Evolutionary conservation across 2,797 vertebrate species (phyloP).

Genomic region (Parauchenoglanis ngamensis): DNA sequence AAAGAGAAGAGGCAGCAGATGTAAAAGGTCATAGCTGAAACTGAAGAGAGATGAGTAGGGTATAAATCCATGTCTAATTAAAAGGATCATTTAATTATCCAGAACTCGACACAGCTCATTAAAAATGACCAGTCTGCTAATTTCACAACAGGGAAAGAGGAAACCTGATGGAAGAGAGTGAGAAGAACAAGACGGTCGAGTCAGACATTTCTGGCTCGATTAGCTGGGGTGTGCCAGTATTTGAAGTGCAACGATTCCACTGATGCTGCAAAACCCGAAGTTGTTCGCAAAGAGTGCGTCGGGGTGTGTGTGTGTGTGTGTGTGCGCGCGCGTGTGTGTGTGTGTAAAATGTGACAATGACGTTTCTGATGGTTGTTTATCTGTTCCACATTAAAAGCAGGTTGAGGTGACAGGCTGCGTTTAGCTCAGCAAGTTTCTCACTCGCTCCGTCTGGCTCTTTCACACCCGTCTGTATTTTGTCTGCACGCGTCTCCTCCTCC

Average conservation of each 20-base stretch:
- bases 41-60: conserved; percentile 46
- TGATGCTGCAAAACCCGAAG: conserved; percentile 29
- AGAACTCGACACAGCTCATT: conserved; percentile 54
- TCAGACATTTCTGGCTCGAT: conserved; percentile 13
- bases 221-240: neutral
- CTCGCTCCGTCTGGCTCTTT: conserved; percentile 56
- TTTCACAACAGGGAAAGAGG: conserved; percentile 41
- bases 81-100: conserved; percentile 56
- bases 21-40: conserved; percentile 53
- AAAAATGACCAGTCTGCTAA: conserved; percentile 58
- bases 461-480: conserved; percentile 34
- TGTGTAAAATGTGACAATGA: conserved; percentile 63
- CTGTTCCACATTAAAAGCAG: conserved; percentile 55
- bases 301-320: conserved; percentile 54
- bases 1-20: conserved; percentile 24
- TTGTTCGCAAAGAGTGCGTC: conserved; percentile 27
- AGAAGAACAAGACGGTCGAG: neutral
- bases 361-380: conserved; percentile 68
- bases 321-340: conserved; percentile 57
- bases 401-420: conserved; percentile 57
- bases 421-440: conserved; percentile 64
- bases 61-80: conserved; percentile 59
- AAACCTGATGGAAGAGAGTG: conserved; percentile 1
- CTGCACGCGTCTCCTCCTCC: conserved; percentile 37
- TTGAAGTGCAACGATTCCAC: conserved; percentile 13